Evolutionary conservation across 2,797 vertebrate species (phyloP).

Genomic region (Sebastes oblongus): DNA sequence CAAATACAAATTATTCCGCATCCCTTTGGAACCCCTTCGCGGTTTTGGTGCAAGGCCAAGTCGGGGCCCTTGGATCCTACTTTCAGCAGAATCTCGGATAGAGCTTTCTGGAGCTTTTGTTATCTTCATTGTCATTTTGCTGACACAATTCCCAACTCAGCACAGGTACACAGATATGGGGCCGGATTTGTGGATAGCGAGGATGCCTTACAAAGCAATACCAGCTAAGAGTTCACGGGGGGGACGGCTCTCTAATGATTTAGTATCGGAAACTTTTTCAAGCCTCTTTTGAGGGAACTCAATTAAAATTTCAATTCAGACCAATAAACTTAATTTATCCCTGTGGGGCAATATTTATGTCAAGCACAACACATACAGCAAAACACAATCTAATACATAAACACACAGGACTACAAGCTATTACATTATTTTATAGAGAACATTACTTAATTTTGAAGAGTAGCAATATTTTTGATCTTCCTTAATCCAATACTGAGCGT

Average conservation of each 20-base stretch:
- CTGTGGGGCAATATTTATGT: constrained; percentile 16
- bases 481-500: constrained; percentile 4
- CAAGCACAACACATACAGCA: constrained; percentile 3
- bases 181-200: constrained; percentile 37
- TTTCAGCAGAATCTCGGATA: constrained; percentile 45
- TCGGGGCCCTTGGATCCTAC: neutral
- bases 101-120: constrained; percentile 50
- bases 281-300: constrained; percentile 19
- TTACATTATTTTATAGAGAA: constrained; percentile 15
- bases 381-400: constrained; percentile 15
- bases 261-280: constrained; percentile 32
- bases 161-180: constrained; percentile 53
- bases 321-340: constrained; percentile 31
- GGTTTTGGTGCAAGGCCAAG: constrained; percentile 26
- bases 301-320: constrained; percentile 33
- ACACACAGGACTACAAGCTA: constrained; percentile 10
- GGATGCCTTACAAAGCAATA: constrained; percentile 68
- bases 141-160: constrained; percentile 70
- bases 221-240: constrained; percentile 28
- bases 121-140: constrained; percentile 70
- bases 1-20: constrained; percentile 38
- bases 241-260: constrained; percentile 34
- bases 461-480: constrained; percentile 2
- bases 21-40: neutral
- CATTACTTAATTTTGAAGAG: constrained; percentile 20